Conservation (phyloP, 1,140 invertebrate species). For the Eurytemora carolleeae region DNA sequence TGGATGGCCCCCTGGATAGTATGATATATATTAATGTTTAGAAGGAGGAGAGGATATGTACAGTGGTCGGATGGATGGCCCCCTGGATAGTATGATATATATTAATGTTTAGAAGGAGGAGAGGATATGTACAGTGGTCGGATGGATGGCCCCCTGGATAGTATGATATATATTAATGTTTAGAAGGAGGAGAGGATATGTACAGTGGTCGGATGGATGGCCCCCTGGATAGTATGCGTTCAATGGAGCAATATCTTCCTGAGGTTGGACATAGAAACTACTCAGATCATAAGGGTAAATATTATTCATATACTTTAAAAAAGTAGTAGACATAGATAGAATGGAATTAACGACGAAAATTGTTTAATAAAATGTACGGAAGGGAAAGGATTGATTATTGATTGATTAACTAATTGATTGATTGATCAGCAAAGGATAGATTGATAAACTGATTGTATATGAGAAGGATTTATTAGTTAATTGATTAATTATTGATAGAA, state of each 20-base stretch:
- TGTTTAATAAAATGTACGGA: neutral
- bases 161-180: neutral
- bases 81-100: too few relatives aligned
- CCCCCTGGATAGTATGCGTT: neutral
- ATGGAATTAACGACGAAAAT: neutral
- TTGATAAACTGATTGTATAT: neutral
- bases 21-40: too few relatives aligned
- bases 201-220: neutral
- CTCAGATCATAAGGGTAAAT: neutral
- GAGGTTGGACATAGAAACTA: neutral
- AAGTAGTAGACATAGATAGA: neutral
- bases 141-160: neutral
- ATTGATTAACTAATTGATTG: neutral
- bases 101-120: neutral
- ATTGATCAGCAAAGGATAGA: neutral
- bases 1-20: too few relatives aligned
- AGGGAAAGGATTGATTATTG: neutral
- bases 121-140: neutral
- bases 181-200: neutral
- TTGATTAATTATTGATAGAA: too few relatives aligned
- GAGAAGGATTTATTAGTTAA: neutral
- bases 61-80: too few relatives aligned
- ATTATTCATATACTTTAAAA: neutral
- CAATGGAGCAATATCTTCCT: neutral
- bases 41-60: too few relatives aligned